phyloP scores from a whole-genome alignment of 2,888 invertebrate genomes.

The Drosophila limbata region DNA sequence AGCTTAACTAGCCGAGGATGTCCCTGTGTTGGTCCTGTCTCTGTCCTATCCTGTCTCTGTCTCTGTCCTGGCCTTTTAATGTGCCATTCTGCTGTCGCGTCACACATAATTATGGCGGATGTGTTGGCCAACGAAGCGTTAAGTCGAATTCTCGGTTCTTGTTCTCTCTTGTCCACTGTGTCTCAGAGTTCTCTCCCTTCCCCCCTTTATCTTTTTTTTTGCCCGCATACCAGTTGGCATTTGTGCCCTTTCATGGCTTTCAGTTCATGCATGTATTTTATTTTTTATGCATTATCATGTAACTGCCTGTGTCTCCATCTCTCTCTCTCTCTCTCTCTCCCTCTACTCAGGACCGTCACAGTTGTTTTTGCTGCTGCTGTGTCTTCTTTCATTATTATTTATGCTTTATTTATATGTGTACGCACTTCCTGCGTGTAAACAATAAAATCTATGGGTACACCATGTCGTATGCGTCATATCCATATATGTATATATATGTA shows the following conservation, averaged over 20 bases:
- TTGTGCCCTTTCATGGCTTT: conserved; percentile 64
- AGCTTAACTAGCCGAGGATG: conserved; percentile 29
- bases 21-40: conserved; percentile 6
- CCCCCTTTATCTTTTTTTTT: neutral
- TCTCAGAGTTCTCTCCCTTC: too few species aligned
- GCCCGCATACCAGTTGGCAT: conserved; percentile 59
- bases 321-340: neutral
- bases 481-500: conserved; percentile 30
- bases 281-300: conserved; percentile 81
- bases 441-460: conserved; percentile 64
- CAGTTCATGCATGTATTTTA: conserved; percentile 70
- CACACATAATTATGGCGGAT: conserved; percentile 82
- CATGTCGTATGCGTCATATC: conserved; percentile 68
- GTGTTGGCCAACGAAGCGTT: conserved; percentile 78
- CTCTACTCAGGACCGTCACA: neutral
- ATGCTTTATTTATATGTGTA: conserved; percentile 78
- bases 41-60: conserved; percentile 1
- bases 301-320: conserved; percentile 30
- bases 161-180: conserved; percentile 46
- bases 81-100: conserved; percentile 74
- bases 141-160: conserved; percentile 76
- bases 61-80: conserved; percentile 60
- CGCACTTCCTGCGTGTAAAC: conserved; percentile 76
- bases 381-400: conserved; percentile 79
- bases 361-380: conserved; percentile 25